These are phyloP conservation scores for Drosophila miranda DNA, from an alignment of 1,140 invertebrate species.

Conservation along the genomic window DNA sequence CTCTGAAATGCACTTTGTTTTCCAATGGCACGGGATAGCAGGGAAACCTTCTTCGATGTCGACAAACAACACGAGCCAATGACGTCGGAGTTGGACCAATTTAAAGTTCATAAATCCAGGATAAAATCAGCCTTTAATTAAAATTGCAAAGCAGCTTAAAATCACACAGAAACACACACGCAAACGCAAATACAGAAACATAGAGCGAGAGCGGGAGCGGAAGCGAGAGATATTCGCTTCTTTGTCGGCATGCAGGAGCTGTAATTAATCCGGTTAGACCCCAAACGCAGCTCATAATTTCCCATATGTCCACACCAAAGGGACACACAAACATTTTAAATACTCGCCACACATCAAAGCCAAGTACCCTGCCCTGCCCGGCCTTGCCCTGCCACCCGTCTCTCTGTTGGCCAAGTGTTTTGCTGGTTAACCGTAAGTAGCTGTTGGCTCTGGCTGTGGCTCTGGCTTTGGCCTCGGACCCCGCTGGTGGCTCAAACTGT, in stretches of 20 bases:
- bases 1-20: constrained; percentile 38
- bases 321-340: constrained; percentile 49
- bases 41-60: not conserved
- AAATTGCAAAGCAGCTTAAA: constrained; percentile 67
- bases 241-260: constrained; percentile 2
- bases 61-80: not conserved
- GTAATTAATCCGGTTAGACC: constrained; percentile 66
- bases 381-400: not conserved
- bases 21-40: not conserved
- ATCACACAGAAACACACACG: constrained; percentile 14
- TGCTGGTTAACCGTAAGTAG: constrained; percentile 77
- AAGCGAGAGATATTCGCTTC: not conserved
- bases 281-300: constrained; percentile 65
- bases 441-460: constrained; percentile 25
- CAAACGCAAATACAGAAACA: not conserved
- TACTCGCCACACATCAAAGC: constrained; percentile 64
- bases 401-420: constrained; percentile 57
- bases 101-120: constrained; percentile 33
- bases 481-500: constrained; percentile 38
- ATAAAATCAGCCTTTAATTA: constrained; percentile 56
- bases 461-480: constrained; percentile 16
- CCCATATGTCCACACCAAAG: constrained; percentile 58
- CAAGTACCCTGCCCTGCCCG: no score
- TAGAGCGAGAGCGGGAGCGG: not conserved
- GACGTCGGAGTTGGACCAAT: constrained; percentile 14